Conservation (phyloP, 2,888 invertebrate species). For the Cloeon dipterum region DNA sequence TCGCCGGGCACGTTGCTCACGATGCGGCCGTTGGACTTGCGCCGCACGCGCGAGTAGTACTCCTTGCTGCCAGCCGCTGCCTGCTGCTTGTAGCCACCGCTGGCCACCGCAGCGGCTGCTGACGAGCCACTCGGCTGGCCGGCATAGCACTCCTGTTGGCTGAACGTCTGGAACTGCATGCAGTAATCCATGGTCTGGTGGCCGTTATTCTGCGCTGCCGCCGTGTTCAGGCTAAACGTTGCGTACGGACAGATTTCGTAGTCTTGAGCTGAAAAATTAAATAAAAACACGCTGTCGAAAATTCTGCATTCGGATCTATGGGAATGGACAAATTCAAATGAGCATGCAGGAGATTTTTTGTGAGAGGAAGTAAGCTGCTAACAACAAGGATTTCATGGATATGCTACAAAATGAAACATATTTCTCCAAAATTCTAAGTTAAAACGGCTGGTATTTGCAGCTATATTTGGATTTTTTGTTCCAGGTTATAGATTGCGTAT, state of each 20-base stretch:
- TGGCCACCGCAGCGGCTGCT: neutral
- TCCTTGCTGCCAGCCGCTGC: slow-evolving; percentile 7
- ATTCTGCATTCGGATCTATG: too few species aligned
- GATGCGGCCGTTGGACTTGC: slow-evolving; percentile 6
- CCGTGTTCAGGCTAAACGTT: slow-evolving; percentile 14
- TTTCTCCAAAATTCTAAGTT: too few species aligned
- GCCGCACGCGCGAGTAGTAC: slow-evolving; percentile 8
- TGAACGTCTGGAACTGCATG: slow-evolving; percentile 15
- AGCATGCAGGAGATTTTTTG: too few species aligned
- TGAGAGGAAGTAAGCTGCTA: too few species aligned
- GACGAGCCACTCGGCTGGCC: slow-evolving; percentile 9
- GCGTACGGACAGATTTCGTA: slow-evolving; percentile 19
- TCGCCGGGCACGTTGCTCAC: slow-evolving; percentile 6
- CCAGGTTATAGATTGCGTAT: too few species aligned
- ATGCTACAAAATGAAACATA: too few species aligned
- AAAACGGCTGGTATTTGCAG: too few species aligned
- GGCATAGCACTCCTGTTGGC: slow-evolving; percentile 15
- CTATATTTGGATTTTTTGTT: too few species aligned
- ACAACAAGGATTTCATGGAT: too few species aligned
- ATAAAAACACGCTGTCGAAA: too few species aligned
- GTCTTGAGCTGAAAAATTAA: slow-evolving; percentile 5
- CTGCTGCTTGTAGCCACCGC: slow-evolving; percentile 5
- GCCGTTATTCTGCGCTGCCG: slow-evolving; percentile 6
- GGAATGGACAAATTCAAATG: too few species aligned
- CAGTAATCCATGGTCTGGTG: slow-evolving; percentile 13